Evolutionary conservation across 2,888 invertebrate genomes (phyloP).

Genomic region (Heliconius cydno): DNA sequence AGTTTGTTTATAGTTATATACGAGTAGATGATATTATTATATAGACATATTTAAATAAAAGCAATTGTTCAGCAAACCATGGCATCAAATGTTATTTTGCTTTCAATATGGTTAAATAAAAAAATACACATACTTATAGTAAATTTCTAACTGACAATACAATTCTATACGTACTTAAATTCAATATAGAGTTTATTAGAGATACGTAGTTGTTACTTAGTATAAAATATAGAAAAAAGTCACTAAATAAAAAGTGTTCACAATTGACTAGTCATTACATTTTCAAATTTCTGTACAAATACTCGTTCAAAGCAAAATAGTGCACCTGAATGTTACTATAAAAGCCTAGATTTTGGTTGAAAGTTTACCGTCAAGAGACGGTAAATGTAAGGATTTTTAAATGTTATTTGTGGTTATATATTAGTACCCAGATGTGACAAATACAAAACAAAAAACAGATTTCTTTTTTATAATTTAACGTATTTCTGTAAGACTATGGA

Average conservation of each 20-base stretch:
- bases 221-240: not conserved
- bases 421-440: too few species aligned
- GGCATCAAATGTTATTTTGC: not conserved
- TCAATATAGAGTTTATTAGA: constrained; percentile 1
- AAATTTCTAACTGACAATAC: constrained; percentile 13
- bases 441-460: too few species aligned
- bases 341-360: not conserved
- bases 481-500: too few species aligned
- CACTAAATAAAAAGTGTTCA: constrained; percentile 13
- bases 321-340: not conserved
- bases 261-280: constrained; percentile 7
- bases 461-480: too few species aligned
- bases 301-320: not conserved
- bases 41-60: too few species aligned
- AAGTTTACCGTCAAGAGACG: not conserved
- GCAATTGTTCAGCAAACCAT: not conserved
- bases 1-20: too few species aligned
- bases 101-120: not conserved
- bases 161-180: constrained; percentile 1
- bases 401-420: too few species aligned
- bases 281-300: not conserved
- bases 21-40: too few species aligned
- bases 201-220: constrained; percentile 1
- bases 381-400: not conserved
- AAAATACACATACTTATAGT: not conserved